Evolutionary conservation across 2,113 vertebrate species (phyloP).

Genomic region (Trematocara zebra): DNA sequence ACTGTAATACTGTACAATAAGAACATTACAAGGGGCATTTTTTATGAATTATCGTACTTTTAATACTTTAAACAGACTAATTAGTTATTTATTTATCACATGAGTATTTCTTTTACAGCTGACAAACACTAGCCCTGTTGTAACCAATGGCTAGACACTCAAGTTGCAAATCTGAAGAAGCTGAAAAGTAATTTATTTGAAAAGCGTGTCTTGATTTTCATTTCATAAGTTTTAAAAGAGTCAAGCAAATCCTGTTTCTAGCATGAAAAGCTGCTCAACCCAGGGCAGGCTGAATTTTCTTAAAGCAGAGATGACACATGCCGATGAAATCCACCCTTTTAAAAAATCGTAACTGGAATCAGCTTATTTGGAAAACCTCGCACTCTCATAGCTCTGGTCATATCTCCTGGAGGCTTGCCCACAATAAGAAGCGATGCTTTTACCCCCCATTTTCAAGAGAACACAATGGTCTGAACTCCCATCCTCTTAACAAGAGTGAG

Average conservation of each 20-base stretch:
- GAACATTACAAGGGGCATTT: too few species aligned
- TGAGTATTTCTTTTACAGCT: background rate
- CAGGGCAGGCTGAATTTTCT: background rate
- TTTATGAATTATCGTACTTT: background rate
- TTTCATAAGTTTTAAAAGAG: background rate
- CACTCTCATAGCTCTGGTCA: background rate
- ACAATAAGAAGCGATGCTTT: slow-evolving; percentile 5
- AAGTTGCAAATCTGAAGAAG: background rate
- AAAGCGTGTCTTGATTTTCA: background rate
- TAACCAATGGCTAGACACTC: background rate
- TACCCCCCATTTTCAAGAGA: slow-evolving; percentile 7
- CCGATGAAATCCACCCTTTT: background rate
- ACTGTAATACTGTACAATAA: background rate
- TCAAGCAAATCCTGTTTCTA: background rate
- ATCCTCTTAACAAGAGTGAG: slow-evolving; percentile 37
- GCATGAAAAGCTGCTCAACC: background rate
- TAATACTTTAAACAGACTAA: background rate
- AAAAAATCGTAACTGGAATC: background rate
- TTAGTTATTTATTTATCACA: background rate
- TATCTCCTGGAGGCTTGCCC: background rate
- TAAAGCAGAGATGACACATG: background rate
- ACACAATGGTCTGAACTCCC: slow-evolving; percentile 42
- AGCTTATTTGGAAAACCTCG: slow-evolving; percentile 4
- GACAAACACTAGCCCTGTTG: background rate
- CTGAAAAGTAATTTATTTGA: background rate